phyloP scores from a whole-genome alignment of 2,888 invertebrate genomes.

The Pseudanteris insignis region DNA sequence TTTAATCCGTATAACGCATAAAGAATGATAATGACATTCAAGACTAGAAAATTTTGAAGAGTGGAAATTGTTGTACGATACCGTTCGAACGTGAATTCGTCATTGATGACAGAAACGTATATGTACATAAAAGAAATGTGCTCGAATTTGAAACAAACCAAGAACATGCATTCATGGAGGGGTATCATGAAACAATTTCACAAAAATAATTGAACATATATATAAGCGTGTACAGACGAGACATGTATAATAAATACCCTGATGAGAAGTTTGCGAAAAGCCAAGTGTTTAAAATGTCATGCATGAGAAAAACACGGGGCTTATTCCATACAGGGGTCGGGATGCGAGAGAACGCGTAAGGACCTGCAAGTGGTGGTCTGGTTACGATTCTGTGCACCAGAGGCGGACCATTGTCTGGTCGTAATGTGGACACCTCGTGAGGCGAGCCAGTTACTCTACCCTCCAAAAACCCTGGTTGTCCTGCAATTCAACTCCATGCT shows the following conservation, averaged over 20 bases:
- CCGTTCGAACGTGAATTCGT: slow-evolving; percentile 13
- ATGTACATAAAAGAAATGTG: slow-evolving; percentile 14
- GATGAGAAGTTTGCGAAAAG: slow-evolving; percentile 84
- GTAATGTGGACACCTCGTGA: slow-evolving; percentile 59
- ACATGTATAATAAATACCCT: slow-evolving; percentile 70
- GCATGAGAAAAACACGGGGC: slow-evolving; percentile 82
- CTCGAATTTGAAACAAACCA: slow-evolving; percentile 4
- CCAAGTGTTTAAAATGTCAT: slow-evolving; percentile 79
- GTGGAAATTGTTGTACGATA: slow-evolving; percentile 38
- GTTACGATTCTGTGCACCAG: slow-evolving; percentile 66
- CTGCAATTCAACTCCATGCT: slow-evolving; percentile 59
- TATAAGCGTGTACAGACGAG: slow-evolving; percentile 46
- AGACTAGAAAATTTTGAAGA: slow-evolving; percentile 22
- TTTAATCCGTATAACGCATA: too few species aligned
- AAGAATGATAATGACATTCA: slow-evolving; percentile 3
- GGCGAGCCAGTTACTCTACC: slow-evolving; percentile 63
- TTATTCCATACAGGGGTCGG: slow-evolving; percentile 82
- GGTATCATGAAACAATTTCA: slow-evolving; percentile 46
- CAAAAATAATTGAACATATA: slow-evolving; percentile 33
- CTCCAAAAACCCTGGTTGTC: slow-evolving; percentile 57
- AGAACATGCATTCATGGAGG: slow-evolving; percentile 16
- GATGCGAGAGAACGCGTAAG: slow-evolving; percentile 89
- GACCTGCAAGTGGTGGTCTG: slow-evolving; percentile 85
- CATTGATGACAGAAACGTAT: slow-evolving; percentile 1
- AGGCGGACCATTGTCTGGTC: slow-evolving; percentile 69